phyloP scores from a whole-genome alignment of 2,113 vertebrate genomes.

The Dendropsophus ebraccatus region DNA sequence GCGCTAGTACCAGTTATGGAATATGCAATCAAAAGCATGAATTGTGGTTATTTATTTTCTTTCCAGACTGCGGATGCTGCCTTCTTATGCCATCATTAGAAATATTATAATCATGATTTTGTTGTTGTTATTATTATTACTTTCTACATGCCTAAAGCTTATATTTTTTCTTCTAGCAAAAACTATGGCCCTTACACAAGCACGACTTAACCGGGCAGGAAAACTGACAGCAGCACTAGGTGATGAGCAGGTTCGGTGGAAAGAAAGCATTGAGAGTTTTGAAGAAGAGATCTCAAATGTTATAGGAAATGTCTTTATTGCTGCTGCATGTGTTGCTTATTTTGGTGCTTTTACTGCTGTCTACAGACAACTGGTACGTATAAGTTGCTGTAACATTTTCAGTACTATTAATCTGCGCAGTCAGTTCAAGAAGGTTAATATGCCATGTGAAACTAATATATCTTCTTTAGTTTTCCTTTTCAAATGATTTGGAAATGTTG shows the following conservation, averaged over 20 bases:
- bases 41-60: too few relatives aligned
- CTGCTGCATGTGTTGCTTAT: constrained; percentile 83
- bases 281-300: constrained; percentile 80
- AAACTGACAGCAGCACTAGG: constrained; percentile 80
- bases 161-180: constrained; percentile 67
- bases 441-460: too few relatives aligned
- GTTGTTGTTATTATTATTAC: too few relatives aligned
- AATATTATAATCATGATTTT: too few relatives aligned
- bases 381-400: background rate
- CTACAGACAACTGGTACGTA: constrained; percentile 78
- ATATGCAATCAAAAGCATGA: too few relatives aligned
- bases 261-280: constrained; percentile 78
- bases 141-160: too few relatives aligned
- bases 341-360: constrained; percentile 83
- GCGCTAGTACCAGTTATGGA: too few relatives aligned
- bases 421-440: background rate
- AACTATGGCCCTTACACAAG: constrained; percentile 79
- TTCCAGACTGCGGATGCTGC: too few relatives aligned
- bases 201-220: constrained; percentile 75
- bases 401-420: background rate
- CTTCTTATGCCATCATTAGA: too few relatives aligned
- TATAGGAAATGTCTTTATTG: constrained; percentile 84
- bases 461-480: too few relatives aligned
- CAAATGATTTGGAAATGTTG: too few relatives aligned
- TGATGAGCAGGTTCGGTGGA: constrained; percentile 84